These are phyloP conservation scores for Tinamus guttatus DNA, from an alignment of 2,113 vertebrate genomes.

Conservation along the genomic window DNA sequence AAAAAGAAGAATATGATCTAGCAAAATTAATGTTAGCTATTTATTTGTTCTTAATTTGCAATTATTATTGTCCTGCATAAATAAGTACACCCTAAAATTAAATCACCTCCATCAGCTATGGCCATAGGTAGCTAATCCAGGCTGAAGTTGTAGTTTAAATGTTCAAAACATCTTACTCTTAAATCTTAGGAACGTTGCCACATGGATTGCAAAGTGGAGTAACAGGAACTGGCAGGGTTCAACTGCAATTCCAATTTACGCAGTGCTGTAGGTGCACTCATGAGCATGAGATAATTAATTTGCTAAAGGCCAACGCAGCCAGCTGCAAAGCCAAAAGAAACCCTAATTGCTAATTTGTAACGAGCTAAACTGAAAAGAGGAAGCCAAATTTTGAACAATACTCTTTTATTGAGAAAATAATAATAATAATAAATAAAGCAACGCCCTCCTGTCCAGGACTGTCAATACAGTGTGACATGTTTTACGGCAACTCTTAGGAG, in stretches of 20 bases:
- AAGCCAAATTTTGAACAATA: background rate
- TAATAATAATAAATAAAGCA: background rate
- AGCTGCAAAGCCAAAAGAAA: constrained; percentile 17
- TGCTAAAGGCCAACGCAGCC: constrained; percentile 38
- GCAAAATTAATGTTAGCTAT: background rate
- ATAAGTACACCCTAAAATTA: background rate
- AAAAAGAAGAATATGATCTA: background rate
- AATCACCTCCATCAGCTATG: background rate
- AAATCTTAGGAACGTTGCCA: background rate
- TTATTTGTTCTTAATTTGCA: background rate
- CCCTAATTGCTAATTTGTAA: background rate
- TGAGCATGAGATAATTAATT: constrained; percentile 45
- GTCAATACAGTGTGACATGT: background rate
- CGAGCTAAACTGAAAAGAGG: background rate
- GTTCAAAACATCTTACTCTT: background rate
- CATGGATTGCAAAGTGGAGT: background rate
- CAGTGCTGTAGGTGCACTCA: background rate
- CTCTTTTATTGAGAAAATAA: background rate
- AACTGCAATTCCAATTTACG: background rate
- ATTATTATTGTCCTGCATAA: background rate
- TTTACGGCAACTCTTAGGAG: background rate
- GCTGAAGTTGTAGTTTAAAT: background rate
- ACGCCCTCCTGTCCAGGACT: background rate
- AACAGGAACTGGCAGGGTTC: constrained; percentile 22
- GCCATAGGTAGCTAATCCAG: background rate